Percentiles rank a stretch among this genome's conserved stretches.
phyloP scores from a whole-genome alignment of 2,797 vertebrate genomes.

The Erethizon dorsatum region DNA sequence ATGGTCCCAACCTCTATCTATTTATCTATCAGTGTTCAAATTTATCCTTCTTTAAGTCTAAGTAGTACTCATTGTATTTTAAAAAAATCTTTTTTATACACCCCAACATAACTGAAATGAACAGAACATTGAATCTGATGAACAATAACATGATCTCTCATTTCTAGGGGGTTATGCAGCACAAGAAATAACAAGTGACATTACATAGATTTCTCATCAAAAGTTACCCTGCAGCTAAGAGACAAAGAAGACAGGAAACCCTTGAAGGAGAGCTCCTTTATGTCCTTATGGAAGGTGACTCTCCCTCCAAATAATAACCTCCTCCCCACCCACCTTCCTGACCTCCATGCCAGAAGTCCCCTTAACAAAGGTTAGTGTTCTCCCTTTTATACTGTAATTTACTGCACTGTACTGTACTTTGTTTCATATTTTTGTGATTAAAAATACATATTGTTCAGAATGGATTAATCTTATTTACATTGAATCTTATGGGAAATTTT shows the following conservation, averaged over 20 bases:
- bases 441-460: not conserved
- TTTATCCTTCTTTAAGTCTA: not conserved
- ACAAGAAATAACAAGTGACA: not conserved
- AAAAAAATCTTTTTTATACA: not conserved
- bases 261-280: not conserved
- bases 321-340: not conserved
- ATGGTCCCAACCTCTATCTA: not conserved
- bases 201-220: not conserved
- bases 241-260: not conserved
- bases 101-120: not conserved
- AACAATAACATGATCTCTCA: not conserved
- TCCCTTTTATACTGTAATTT: not conserved
- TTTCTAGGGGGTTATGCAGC: not conserved
- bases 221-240: not conserved
- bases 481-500: not conserved
- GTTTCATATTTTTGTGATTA: not conserved
- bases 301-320: not conserved
- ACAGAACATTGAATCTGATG: not conserved
- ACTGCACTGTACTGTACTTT: not conserved
- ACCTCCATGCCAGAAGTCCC: not conserved
- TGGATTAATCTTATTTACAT: not conserved
- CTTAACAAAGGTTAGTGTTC: not conserved
- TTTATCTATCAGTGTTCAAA: not conserved
- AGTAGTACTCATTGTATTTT: not conserved
- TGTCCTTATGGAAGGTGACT: not conserved